A percentile compares a stretch with the other conserved stretches of the same genome.
phyloP scores from a whole-genome alignment of 2,888 invertebrate genomes.

The Spatulosminthurus flaviceps region DNA sequence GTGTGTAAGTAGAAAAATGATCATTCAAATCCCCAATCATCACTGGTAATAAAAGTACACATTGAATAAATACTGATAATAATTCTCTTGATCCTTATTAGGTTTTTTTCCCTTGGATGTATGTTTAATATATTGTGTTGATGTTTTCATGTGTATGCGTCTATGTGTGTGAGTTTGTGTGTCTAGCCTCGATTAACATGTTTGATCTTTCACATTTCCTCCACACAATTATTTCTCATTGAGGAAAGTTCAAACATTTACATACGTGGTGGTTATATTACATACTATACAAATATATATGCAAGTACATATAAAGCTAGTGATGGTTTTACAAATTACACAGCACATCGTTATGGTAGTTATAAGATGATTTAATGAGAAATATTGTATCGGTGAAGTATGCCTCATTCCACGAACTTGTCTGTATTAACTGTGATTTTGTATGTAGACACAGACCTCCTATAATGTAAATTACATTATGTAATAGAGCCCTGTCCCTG shows the following conservation, averaged over 20 bases:
- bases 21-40: slow-evolving; percentile 34
- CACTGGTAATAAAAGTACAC: slow-evolving; percentile 40
- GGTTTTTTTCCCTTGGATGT: background rate
- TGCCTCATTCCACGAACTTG: too few species aligned
- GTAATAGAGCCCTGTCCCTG: too few species aligned
- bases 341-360: background rate
- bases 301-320: background rate
- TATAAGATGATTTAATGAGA: too few species aligned
- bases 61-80: slow-evolving; percentile 40
- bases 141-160: slow-evolving; percentile 21
- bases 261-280: background rate
- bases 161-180: background rate
- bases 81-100: slow-evolving; percentile 19
- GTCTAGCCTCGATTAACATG: background rate
- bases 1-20: slow-evolving; percentile 23
- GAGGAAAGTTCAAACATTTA: background rate
- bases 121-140: background rate
- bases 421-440: too few species aligned
- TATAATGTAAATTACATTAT: too few species aligned
- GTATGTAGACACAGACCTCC: too few species aligned
- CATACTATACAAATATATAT: background rate
- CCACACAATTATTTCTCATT: background rate
- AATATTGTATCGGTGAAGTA: too few species aligned
- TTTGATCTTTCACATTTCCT: slow-evolving; percentile 5
- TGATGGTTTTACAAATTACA: slow-evolving; percentile 14